These are phyloP conservation scores for Apocrypta bakeri DNA, from an alignment of 1,140 invertebrate species.

Conservation along the genomic window DNA sequence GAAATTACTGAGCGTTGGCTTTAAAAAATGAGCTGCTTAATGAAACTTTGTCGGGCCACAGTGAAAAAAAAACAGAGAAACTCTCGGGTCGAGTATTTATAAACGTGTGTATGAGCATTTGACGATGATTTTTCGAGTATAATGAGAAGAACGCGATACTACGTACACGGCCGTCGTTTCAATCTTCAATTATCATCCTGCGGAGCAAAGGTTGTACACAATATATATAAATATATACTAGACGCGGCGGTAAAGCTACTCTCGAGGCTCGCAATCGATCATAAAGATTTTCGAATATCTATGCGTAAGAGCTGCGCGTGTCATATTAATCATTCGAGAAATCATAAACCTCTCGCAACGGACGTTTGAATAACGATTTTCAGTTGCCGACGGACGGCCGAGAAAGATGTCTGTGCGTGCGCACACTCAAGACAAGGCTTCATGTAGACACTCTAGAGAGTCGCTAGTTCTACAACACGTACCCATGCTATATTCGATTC, in stretches of 20 bases:
- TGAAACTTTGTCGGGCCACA: background rate
- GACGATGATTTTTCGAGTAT: conserved; percentile 20
- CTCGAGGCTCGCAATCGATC: conserved; percentile 12
- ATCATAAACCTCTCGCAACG: background rate
- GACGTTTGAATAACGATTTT: conserved; percentile 21
- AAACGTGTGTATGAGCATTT: background rate
- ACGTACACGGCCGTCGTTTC: background rate
- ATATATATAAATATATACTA: too few relatives aligned
- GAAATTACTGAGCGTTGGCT: conserved; percentile 37
- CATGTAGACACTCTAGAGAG: too few relatives aligned
- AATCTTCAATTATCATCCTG: conserved; percentile 14
- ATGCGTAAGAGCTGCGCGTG: background rate
- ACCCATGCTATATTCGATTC: too few relatives aligned
- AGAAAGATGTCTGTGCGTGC: background rate
- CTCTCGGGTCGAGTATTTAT: background rate
- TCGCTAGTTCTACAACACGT: too few relatives aligned
- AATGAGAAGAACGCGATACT: background rate
- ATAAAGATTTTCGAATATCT: background rate
- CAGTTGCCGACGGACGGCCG: background rate
- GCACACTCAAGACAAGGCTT: too few relatives aligned
- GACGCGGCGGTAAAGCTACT: background rate
- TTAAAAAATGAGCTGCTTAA: conserved; percentile 44
- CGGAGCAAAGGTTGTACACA: too few relatives aligned
- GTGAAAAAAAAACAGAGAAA: background rate
- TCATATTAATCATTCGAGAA: conserved; percentile 17